Evolutionary conservation across 2,797 vertebrate species (phyloP), one percentile per base, ranked within the genome.

Genomic region (Loriculus beryllinus): DNA sequence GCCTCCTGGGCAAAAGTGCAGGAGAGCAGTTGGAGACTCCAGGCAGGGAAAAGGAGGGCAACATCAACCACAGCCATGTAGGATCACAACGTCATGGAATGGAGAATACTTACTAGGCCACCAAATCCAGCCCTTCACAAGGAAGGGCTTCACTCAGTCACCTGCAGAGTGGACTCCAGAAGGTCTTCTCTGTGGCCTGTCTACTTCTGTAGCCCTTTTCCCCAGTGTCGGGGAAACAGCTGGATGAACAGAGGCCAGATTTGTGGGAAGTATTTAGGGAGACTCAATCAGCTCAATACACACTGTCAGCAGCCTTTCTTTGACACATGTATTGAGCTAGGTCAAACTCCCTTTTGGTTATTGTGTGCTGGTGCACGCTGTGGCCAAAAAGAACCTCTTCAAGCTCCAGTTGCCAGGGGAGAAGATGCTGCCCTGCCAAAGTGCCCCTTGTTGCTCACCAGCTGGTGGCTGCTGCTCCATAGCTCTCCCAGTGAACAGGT

Each of bases 401-500:
- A 13, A 82, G 22, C 4, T 65, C 35, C 47, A 74, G 57, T 4
- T 76, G 39, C 12, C 13, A 31, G 7, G 12, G 10, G 6, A 8
- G 33, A 81, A 92, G 33, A 8, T 3, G 5, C 25, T 72, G 10
- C 8, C 16, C 20, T 82, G 15, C 19, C 31, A 43, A 68, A 18
- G 4, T 57, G 37, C 33, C 20, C 11, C 10, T 87, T n/a, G n/a
- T 9, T 68, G 29, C 10, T 68, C 52, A 52, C 12, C 22, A 52
- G 7, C 7, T 45, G 37, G 12, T 68, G 48, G 17, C 59, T 84
- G 20, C 67, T 84, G n/a, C 18, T 22, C 9, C 37, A 26, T 12
- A 65, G 7, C 14, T 78, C 42, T 70, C 23, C 31, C 5, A 1
- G 12, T 17, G 2, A 0, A 0, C 31, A 40, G 12, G 4, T 37